Conservation (phyloP, 1,140 invertebrate species). For the Aphidius ervi region DNA sequence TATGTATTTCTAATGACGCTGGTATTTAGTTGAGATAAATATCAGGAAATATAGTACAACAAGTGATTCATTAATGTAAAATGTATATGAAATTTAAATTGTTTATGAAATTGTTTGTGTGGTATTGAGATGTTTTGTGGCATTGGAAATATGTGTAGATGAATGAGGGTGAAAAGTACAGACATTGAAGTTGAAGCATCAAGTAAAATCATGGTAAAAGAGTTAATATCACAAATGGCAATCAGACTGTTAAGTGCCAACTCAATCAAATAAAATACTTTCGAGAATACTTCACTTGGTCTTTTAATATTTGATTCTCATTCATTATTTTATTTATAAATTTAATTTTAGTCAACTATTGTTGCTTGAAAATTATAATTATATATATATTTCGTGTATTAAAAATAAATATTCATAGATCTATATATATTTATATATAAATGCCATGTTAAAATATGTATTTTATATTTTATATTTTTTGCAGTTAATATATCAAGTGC, state of each 20-base stretch:
- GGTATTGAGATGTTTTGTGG: not conserved
- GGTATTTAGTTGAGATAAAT: too few species aligned
- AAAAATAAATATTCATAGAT: not conserved
- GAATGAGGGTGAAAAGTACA: not conserved
- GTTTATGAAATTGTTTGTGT: not conserved
- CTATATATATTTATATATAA: not conserved
- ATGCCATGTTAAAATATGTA: not conserved
- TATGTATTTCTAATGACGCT: too few species aligned
- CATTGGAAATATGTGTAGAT: not conserved
- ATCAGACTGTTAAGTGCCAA: slow-evolving; percentile 40
- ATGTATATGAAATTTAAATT: too few species aligned
- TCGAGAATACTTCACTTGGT: too few species aligned
- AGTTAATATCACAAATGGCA: slow-evolving; percentile 36
- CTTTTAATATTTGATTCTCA: too few species aligned
- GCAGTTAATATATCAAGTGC: slow-evolving; percentile 32
- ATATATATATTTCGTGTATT: not conserved
- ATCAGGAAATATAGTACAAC: too few species aligned
- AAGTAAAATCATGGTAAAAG: slow-evolving; percentile 30
- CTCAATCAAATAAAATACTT: slow-evolving; percentile 30
- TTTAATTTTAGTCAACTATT: too few species aligned
- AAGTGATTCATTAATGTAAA: not conserved
- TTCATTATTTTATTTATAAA: too few species aligned
- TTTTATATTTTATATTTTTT: slow-evolving; percentile 22
- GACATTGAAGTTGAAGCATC: slow-evolving; percentile 19
- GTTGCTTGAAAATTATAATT: not conserved